phyloP scores from a whole-genome alignment of 53 echinoderm and acorn worm species.

The Echinarachnius parma region DNA sequence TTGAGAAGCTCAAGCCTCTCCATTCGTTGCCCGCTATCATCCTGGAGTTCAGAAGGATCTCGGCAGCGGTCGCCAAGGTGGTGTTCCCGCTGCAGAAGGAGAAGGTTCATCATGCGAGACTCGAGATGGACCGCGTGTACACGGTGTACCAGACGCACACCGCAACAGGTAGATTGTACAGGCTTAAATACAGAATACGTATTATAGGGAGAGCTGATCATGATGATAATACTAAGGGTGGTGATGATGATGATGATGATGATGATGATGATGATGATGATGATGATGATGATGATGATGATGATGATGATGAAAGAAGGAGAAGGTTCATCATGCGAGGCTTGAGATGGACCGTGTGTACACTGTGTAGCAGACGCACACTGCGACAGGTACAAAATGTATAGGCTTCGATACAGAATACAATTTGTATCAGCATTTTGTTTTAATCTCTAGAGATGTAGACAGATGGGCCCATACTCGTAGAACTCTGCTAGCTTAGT shows the following conservation, averaged over 20 bases:
- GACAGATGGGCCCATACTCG: too few relatives aligned
- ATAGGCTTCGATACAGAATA: too few relatives aligned
- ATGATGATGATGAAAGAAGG: too few relatives aligned
- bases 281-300: too few relatives aligned
- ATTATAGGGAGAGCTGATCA: too few relatives aligned
- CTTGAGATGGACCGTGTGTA: constrained; percentile 68
- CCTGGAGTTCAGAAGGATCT: constrained; percentile 90
- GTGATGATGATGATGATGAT: too few relatives aligned
- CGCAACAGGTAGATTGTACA: constrained; percentile 91
- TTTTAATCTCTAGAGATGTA: too few relatives aligned
- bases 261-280: too few relatives aligned
- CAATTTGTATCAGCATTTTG: too few relatives aligned
- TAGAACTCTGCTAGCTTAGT: too few relatives aligned
- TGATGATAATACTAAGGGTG: too few relatives aligned
- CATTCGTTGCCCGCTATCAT: constrained; percentile 82
- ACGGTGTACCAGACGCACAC: constrained; percentile 89
- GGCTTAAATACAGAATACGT: too few relatives aligned
- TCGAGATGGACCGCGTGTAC: constrained; percentile 76
- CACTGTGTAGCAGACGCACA: constrained; percentile 72
- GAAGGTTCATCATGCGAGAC: constrained; percentile 45
- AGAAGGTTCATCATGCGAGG: constrained; percentile 46
- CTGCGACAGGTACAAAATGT: constrained; percentile 71
- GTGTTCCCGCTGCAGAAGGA: constrained; percentile 95
- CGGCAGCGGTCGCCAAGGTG: constrained; percentile 82
- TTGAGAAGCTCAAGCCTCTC: constrained; percentile 83